Conservation (phyloP, 2,113 vertebrate genomes). For the Microcebus griseorufus region DNA sequence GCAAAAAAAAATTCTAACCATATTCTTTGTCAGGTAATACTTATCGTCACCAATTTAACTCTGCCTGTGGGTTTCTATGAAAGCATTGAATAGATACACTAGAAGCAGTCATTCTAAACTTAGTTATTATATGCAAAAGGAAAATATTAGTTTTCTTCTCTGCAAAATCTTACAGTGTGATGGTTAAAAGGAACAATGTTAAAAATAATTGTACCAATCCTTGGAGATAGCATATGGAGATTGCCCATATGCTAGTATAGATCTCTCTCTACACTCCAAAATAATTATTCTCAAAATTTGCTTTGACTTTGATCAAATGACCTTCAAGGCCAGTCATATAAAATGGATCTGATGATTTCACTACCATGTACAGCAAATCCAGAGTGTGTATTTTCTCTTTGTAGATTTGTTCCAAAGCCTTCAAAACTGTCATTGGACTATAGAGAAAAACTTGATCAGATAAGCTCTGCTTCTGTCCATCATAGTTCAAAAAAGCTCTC, state of each 20-base stretch:
- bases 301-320: conserved; percentile 51
- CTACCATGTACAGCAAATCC: not conserved
- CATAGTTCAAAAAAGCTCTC: not conserved
- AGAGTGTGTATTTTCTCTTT: not conserved
- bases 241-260: not conserved
- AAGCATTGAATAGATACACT: conserved; percentile 15
- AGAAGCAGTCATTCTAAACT: not conserved
- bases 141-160: conserved; percentile 36
- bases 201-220: conserved; percentile 33
- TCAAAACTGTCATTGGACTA: not conserved
- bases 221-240: not conserved
- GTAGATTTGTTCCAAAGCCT: conserved; percentile 38
- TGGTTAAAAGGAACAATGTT: conserved; percentile 53
- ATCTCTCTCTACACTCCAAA: not conserved
- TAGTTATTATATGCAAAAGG: conserved; percentile 22
- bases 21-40: not conserved
- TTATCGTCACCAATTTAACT: not conserved
- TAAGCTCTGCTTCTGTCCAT: not conserved
- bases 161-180: conserved; percentile 34
- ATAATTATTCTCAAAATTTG: conserved; percentile 23
- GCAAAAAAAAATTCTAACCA: not conserved
- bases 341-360: conserved; percentile 4
- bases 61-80: not conserved
- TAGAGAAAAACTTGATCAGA: not conserved
- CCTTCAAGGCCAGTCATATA: not conserved